Percentiles rank a stretch among this genome's conserved stretches.
These are phyloP conservation scores for Charanyca ferruginea DNA, from an alignment of 2,888 invertebrate species.

Conservation along the genomic window DNA sequence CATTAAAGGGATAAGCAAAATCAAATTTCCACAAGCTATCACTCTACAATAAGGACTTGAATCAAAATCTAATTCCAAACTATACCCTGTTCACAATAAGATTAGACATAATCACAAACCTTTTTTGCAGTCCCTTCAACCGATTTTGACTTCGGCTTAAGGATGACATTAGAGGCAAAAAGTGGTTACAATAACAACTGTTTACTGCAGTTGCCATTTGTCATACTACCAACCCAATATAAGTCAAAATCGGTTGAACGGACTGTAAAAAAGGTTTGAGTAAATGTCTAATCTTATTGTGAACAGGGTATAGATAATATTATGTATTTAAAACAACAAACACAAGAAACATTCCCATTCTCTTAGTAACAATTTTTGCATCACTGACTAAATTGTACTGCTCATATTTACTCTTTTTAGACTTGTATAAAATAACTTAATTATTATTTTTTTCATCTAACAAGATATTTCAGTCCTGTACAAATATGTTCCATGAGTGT, in stretches of 20 bases:
- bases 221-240: too few relatives aligned
- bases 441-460: slow-evolving; percentile 11
- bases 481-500: slow-evolving; percentile 55
- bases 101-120: too few relatives aligned
- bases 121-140: too few relatives aligned
- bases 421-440: neutral
- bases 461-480: slow-evolving; percentile 24
- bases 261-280: too few relatives aligned
- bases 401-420: slow-evolving; percentile 9
- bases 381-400: slow-evolving; percentile 42
- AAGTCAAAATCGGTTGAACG: too few relatives aligned
- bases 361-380: slow-evolving; percentile 44
- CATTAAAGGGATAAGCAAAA: slow-evolving; percentile 36
- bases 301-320: too few relatives aligned
- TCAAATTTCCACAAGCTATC: slow-evolving; percentile 15
- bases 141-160: too few relatives aligned
- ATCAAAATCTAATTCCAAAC: slow-evolving; percentile 16
- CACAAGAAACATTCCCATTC: slow-evolving; percentile 39
- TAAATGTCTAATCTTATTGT: too few relatives aligned
- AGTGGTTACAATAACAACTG: too few relatives aligned
- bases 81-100: too few relatives aligned
- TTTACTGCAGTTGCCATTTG: too few relatives aligned
- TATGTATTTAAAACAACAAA: slow-evolving; percentile 30
- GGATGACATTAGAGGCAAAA: too few relatives aligned
- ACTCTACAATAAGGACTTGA: slow-evolving; percentile 18